These are phyloP conservation scores for Harpalus rubripes DNA, from an alignment of 2,888 invertebrate genomes.

Conservation along the genomic window DNA sequence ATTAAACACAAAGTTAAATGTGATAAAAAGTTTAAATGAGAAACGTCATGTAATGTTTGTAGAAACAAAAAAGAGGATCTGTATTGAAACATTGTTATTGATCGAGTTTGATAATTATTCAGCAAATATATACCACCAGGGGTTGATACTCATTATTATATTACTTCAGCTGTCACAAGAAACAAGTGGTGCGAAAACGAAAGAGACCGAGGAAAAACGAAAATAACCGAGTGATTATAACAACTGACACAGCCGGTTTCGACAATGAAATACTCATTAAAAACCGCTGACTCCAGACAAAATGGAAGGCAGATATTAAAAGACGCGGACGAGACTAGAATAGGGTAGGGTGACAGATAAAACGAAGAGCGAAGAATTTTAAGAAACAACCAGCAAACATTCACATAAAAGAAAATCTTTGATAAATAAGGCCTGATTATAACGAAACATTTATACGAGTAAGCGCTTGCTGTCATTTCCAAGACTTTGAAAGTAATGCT, in stretches of 20 bases:
- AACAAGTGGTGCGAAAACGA: conserved; percentile 47
- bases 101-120: conserved; percentile 40
- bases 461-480: conserved; percentile 57
- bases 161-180: conserved; percentile 48
- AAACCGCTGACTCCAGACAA: conserved; percentile 62
- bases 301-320: conserved; percentile 55
- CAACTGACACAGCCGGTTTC: conserved; percentile 64
- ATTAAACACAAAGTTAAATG: conserved; percentile 1
- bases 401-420: conserved; percentile 48
- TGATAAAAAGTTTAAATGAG: conserved; percentile 15
- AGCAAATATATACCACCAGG: conserved; percentile 39
- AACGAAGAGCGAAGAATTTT: conserved; percentile 40
- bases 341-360: conserved; percentile 39
- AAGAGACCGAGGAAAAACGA: conserved; percentile 44
- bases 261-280: conserved; percentile 66
- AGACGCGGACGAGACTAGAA: conserved; percentile 40
- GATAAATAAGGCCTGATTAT: conserved; percentile 49
- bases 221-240: conserved; percentile 56
- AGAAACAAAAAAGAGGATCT: neutral
- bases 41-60: conserved; percentile 10
- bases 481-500: conserved; percentile 41
- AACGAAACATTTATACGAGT: conserved; percentile 42
- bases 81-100: conserved; percentile 18
- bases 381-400: conserved; percentile 52
- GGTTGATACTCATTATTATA: conserved; percentile 48